Base-by-base conservation (phyloP, 2,797 vertebrate species). In the Sebastes paucispinis region DNA sequence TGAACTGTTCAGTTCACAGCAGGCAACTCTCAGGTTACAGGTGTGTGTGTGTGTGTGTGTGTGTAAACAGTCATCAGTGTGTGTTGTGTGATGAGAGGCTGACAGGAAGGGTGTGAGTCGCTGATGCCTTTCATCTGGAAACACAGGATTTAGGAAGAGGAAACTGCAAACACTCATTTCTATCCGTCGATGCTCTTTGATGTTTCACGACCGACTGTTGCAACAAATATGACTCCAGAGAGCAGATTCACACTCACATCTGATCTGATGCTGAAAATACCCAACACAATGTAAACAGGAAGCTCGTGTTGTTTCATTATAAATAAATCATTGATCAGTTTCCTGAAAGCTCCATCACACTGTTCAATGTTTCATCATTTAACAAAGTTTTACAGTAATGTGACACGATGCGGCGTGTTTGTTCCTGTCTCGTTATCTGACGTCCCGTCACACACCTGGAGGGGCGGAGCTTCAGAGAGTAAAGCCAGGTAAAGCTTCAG, bases 101-200 rank as follows among this genome's bases (percentile, higher is more conserved):
- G 85, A 88, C 89, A 91, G 90, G 90, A 92, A 93, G 90, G 89
- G 89, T 80, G 90, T 92, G 88, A 91, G 86, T 82, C 69, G 14
- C 76, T 58, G 75, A 73, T 20, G 43, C 43, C 90, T 93, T 93
- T 93, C 90, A 93, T 93, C 88, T 87, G 73, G 67, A 88, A 82
- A 57, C 65, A 20, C 67, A 54, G 90, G 91, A 89, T 87, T 93
- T 89, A 91, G 75, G 73, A 81, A 81, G 85, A 93, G 91, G 90
- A 91, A 91, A 92, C 87, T 77, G 68, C 88, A 93, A 93, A 93
- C 92, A 93, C 77, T 93, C 86, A 93, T 93, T 93, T 90, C 57
- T 84, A 14, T 67, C 59, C 3, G 58, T 14, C 31, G 32, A 54
- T 25, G 14, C 18, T 34, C 88, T 93, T 91, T 92, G 89, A 92